Conservation (phyloP, 2,888 invertebrate species). For the Corythucha ciliata region DNA sequence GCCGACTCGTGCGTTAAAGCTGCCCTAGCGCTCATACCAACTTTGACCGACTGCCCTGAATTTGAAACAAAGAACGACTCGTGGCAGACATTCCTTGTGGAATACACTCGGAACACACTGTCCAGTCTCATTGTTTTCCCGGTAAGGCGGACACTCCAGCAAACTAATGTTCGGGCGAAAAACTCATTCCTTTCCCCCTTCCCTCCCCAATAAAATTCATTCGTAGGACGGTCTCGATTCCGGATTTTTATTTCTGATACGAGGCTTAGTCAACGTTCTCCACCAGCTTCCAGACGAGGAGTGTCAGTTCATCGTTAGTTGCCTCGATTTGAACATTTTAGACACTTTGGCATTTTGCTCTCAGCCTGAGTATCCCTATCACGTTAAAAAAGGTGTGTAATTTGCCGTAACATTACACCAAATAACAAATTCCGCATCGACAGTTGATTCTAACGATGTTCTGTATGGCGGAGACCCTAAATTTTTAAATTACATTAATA, state of each 20-base stretch:
- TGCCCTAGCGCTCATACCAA: constrained; percentile 67
- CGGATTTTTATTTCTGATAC: constrained; percentile 70
- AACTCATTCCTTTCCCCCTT: background rate
- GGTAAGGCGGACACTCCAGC: no score
- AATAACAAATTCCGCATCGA: constrained; percentile 35
- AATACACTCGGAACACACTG: constrained; percentile 65
- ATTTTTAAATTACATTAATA: constrained; percentile 70
- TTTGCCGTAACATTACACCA: background rate
- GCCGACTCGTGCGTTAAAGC: constrained; percentile 93
- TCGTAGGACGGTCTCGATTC: constrained; percentile 78
- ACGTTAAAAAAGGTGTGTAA: constrained; percentile 63
- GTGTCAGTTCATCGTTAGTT: constrained; percentile 55
- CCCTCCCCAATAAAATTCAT: background rate
- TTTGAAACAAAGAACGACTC: constrained; percentile 64
- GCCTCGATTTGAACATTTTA: constrained; percentile 63
- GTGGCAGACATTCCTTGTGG: constrained; percentile 60
- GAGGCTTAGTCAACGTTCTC: constrained; percentile 70
- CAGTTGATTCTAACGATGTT: constrained; percentile 87
- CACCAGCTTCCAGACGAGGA: constrained; percentile 63
- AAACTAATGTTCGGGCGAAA: no score
- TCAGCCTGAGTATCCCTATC: constrained; percentile 76
- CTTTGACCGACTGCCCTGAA: constrained; percentile 60
- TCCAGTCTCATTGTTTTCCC: constrained; percentile 77
- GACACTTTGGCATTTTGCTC: constrained; percentile 69
- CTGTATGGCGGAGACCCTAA: constrained; percentile 83